Conservation (phyloP, 92 coral and sea anemone species). For the Phenganax marumi region DNA sequence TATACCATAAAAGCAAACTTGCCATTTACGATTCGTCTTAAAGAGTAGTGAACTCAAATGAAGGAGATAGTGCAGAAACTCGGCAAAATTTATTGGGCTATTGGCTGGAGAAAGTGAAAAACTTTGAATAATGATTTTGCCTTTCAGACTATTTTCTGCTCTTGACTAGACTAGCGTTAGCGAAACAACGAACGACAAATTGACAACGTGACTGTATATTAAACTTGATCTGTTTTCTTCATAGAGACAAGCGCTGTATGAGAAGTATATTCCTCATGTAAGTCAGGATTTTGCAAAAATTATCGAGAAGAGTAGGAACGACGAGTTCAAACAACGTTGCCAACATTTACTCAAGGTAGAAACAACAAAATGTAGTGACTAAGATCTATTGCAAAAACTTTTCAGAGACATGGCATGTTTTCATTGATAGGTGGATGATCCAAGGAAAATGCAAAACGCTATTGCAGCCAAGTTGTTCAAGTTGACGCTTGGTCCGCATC, state of each 20-base stretch:
- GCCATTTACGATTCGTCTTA: too few species aligned
- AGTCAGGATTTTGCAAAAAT: slow-evolving; percentile 67
- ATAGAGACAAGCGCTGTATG: slow-evolving; percentile 50
- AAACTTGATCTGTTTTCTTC: background rate
- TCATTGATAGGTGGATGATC: slow-evolving; percentile 38
- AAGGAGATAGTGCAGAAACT: too few species aligned
- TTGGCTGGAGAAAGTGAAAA: too few species aligned
- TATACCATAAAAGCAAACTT: background rate
- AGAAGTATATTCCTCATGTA: slow-evolving; percentile 69
- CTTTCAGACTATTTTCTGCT: background rate
- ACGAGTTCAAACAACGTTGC: slow-evolving; percentile 65
- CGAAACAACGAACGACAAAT: background rate
- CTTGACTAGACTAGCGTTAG: background rate
- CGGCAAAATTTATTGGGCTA: too few species aligned
- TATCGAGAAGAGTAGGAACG: slow-evolving; percentile 60
- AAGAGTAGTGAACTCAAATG: background rate
- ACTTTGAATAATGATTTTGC: too few species aligned
- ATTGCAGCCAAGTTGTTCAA: slow-evolving; percentile 42
- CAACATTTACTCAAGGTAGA: slow-evolving; percentile 50
- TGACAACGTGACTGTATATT: too few species aligned
- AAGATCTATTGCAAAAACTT: background rate
- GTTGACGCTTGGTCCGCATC: slow-evolving; percentile 38
- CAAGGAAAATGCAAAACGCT: slow-evolving; percentile 20
- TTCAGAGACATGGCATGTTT: background rate
- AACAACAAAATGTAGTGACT: background rate